A percentile compares a stretch with the other conserved stretches of the same genome.
Evolutionary conservation across 2,888 invertebrate species (phyloP).

Genomic region (Dynastes grantii): DNA sequence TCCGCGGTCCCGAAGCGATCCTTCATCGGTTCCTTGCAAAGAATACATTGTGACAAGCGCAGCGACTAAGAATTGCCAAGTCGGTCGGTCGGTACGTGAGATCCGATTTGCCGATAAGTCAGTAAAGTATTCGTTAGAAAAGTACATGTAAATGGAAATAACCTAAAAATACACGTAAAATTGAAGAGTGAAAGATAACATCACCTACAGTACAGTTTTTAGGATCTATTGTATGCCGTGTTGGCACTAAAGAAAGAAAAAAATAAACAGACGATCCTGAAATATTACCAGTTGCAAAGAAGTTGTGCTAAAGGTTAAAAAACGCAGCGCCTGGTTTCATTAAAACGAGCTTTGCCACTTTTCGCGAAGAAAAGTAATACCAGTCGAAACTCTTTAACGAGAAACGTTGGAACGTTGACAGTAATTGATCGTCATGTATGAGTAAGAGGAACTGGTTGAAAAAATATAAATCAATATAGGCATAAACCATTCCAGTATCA

Average conservation of each 20-base stretch:
- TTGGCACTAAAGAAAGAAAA: too few relatives aligned
- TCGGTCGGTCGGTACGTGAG: conserved; percentile 25
- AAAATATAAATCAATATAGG: too few relatives aligned
- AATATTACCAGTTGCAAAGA: not conserved
- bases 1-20: conserved; percentile 45
- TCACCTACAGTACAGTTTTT: too few relatives aligned
- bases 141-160: too few relatives aligned
- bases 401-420: conserved; percentile 61
- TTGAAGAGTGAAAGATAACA: too few relatives aligned
- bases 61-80: conserved; percentile 12
- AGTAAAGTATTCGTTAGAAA: not conserved
- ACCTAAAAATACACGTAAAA: not conserved
- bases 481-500: too few relatives aligned
- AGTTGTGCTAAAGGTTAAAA: not conserved
- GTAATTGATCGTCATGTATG: conserved; percentile 65
- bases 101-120: not conserved
- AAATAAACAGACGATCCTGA: not conserved
- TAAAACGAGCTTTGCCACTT: conserved; percentile 65
- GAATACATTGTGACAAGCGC: not conserved
- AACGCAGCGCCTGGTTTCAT: conserved; percentile 51
- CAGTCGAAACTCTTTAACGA: conserved; percentile 64
- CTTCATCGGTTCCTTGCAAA: conserved; percentile 9
- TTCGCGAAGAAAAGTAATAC: conserved; percentile 62
- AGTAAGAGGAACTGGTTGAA: not conserved
- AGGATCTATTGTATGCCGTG: too few relatives aligned